Conservation (phyloP, 64 coral and sea anemone genomes). For the Cladopsammia gracilis region DNA sequence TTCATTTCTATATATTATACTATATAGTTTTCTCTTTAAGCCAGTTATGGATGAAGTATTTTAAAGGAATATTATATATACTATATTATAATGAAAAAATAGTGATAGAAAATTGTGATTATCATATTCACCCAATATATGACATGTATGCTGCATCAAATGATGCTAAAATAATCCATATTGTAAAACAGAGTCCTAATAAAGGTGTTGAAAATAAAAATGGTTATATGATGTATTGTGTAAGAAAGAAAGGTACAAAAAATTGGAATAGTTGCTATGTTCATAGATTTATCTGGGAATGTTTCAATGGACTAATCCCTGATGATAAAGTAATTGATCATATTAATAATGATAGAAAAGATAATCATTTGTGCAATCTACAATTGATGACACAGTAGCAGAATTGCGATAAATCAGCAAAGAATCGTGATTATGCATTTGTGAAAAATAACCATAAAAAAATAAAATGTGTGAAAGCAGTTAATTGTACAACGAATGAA, state of each 20-base stretch:
- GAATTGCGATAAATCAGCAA: constrained; percentile 5
- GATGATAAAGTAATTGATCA: not conserved
- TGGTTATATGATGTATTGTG: not conserved
- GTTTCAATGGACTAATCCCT: not conserved
- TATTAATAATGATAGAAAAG: no score
- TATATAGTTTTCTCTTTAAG: no score
- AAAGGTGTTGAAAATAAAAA: not conserved
- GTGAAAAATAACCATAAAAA: not conserved
- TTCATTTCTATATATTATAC: no score
- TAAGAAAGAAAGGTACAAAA: not conserved
- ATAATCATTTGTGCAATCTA: not conserved
- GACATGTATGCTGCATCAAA: constrained; percentile 4
- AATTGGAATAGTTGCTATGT: not conserved
- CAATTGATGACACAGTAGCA: not conserved
- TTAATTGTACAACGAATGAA: not conserved
- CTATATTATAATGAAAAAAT: no score
- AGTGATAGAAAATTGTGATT: not conserved
- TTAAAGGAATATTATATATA: no score
- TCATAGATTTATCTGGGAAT: not conserved
- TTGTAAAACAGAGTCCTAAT: not conserved
- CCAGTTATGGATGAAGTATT: no score
- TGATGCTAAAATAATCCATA: not conserved
- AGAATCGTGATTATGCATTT: not conserved
- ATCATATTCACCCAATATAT: constrained; percentile 6
- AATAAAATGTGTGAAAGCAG: not conserved